phyloP scores from a whole-genome alignment of 1,140 invertebrate genomes.

The Drosophila hydei region DNA sequence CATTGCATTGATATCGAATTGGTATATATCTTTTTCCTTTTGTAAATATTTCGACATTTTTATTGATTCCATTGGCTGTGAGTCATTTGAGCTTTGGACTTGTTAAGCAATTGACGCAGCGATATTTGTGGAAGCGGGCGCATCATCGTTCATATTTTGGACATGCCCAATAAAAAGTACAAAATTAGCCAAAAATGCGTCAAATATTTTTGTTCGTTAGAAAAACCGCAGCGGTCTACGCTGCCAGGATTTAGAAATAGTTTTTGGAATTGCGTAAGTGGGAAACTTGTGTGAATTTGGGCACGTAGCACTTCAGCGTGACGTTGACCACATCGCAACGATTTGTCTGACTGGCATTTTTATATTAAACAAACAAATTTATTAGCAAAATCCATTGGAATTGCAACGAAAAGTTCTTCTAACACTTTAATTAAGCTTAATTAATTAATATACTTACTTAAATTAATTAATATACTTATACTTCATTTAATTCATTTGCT shows the following conservation, averaged over 20 bases:
- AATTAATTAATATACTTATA: too few relatives aligned
- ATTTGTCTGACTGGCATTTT: neutral
- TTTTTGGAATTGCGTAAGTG: constrained; percentile 39
- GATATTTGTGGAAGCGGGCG: constrained; percentile 15
- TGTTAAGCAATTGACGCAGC: constrained; percentile 36
- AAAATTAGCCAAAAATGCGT: constrained; percentile 45
- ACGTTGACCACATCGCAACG: neutral
- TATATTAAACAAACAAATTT: constrained; percentile 2
- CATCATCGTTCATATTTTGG: constrained; percentile 41
- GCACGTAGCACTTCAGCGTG: constrained; percentile 55
- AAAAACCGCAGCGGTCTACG: constrained; percentile 38
- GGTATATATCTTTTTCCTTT: constrained; percentile 53
- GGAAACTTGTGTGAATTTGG: constrained; percentile 46
- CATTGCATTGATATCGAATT: constrained; percentile 38
- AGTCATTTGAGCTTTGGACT: constrained; percentile 62
- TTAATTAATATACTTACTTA: neutral
- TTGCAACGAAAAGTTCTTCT: neutral
- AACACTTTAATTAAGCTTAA: neutral
- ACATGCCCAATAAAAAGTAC: constrained; percentile 55
- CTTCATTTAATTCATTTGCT: neutral
- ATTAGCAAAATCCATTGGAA: neutral
- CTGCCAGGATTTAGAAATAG: constrained; percentile 53
- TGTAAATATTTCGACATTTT: constrained; percentile 70
- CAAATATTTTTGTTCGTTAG: constrained; percentile 39
- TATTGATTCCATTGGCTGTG: constrained; percentile 63